phyloP scores from a whole-genome alignment of 2,113 vertebrate species.

The Hemiscyllium ocellatum region DNA sequence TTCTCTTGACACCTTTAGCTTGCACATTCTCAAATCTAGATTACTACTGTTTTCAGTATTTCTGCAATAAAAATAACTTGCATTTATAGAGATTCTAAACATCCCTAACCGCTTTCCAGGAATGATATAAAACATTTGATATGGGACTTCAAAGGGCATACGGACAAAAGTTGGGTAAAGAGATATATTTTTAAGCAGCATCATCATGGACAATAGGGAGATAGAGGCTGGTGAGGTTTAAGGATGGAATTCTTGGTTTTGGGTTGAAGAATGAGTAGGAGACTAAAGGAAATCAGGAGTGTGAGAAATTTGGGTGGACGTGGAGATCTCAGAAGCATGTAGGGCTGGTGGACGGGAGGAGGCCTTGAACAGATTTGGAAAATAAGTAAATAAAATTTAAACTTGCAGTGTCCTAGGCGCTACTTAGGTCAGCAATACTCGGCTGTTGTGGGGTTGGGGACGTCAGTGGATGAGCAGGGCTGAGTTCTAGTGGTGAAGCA shows the following conservation, averaged over 20 bases:
- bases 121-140: background rate
- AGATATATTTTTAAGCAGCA: background rate
- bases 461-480: background rate
- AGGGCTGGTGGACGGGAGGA: background rate
- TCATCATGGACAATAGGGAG: background rate
- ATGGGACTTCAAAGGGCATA: background rate
- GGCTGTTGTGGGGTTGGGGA: no score
- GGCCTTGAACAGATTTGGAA: background rate
- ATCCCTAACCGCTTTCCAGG: background rate
- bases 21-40: background rate
- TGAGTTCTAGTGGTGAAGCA: background rate
- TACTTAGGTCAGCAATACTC: background rate
- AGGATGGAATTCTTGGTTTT: no score
- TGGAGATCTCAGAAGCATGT: no score
- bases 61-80: background rate
- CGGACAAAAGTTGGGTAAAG: background rate
- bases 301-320: no score
- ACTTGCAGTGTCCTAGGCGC: background rate
- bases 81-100: background rate
- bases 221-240: background rate
- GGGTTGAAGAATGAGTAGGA: no score
- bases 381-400: background rate
- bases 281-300: no score
- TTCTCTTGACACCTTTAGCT: background rate
- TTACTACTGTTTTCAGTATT: background rate